Conservation (phyloP, 2,888 invertebrate species). For the Noctua fimbriata region DNA sequence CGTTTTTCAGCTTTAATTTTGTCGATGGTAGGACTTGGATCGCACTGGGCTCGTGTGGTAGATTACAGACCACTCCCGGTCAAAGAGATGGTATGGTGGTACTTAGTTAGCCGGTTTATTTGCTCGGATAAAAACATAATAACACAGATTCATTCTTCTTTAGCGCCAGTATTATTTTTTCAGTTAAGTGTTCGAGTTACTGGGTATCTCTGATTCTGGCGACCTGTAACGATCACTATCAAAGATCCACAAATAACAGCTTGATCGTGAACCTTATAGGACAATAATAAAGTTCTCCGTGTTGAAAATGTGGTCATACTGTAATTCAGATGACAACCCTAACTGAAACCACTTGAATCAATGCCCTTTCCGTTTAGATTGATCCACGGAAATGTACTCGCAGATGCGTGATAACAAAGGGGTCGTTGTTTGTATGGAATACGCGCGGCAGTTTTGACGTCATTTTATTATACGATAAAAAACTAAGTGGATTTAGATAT, state of each 20-base stretch:
- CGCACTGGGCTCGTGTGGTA: not conserved
- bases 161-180: not conserved
- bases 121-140: not conserved
- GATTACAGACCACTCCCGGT: not conserved
- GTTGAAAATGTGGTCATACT: not conserved
- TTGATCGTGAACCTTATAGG: not conserved
- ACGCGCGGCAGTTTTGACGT: not conserved
- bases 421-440: constrained; percentile 23
- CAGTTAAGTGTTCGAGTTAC: not conserved
- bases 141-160: too few relatives aligned
- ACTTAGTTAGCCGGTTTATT: not conserved
- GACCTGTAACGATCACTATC: not conserved
- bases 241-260: not conserved
- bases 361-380: constrained; percentile 46
- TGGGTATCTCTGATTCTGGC: not conserved
- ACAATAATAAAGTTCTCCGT: not conserved
- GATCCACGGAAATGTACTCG: constrained; percentile 43
- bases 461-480: constrained; percentile 21
- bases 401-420: constrained; percentile 17
- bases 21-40: not conserved
- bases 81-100: not conserved
- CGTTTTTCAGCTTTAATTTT: constrained; percentile 13
- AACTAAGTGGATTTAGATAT: constrained; percentile 1
- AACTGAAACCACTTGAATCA: constrained; percentile 57
- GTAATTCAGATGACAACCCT: constrained; percentile 41